Evolutionary conservation across 2,113 vertebrate genomes (phyloP), one percentile per base, ranked within the genome.

Genomic region (Thermophis baileyi): DNA sequence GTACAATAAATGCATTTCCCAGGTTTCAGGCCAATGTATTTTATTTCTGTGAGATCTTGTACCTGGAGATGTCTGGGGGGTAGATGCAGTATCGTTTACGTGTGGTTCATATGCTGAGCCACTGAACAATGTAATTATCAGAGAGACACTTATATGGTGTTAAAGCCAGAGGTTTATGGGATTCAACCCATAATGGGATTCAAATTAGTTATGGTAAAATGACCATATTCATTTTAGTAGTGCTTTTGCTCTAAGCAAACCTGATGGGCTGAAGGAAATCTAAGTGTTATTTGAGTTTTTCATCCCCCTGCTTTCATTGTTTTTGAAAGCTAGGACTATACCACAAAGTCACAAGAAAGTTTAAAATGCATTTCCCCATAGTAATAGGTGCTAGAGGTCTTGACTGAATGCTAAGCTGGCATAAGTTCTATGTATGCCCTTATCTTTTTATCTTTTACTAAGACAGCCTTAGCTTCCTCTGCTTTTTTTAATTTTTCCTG

Each of bases 401-500:
- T 60, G 91, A 87, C 60, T 87, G 51, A 86, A 40, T 57, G 44
- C n/a, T 47, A 87, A 86, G 24, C 14, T 60, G 91, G 27, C 27
- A 35, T 10, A 6, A 55, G 10, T 24, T 91, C 4, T 63, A 25
- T 91, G 8, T 14, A 1, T 63, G 55, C 91, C 50, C 30, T 60
- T 54, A 49, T 63, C 85, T 87, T 60, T 55, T 55, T 91, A 55
- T 50, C 91, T 63, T 47, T 87, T 49, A n/a, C 35, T 63, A 91
- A 91, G 30, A 49, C 8, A 54, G 35, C 44, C 3, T 60, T 91
- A 95, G 85, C 30, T 49, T 85, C 86, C 9, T 89, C 93, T 22
- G 30, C 88, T n/a, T 40, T 94, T 89, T 96, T 57, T 12, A 46
- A 46, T 91, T 93, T 95, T 9, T 0, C 24, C 57, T 63, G 57